Evolutionary conservation across 2,113 vertebrate species (phyloP).

Genomic region (Cavia aperea): DNA sequence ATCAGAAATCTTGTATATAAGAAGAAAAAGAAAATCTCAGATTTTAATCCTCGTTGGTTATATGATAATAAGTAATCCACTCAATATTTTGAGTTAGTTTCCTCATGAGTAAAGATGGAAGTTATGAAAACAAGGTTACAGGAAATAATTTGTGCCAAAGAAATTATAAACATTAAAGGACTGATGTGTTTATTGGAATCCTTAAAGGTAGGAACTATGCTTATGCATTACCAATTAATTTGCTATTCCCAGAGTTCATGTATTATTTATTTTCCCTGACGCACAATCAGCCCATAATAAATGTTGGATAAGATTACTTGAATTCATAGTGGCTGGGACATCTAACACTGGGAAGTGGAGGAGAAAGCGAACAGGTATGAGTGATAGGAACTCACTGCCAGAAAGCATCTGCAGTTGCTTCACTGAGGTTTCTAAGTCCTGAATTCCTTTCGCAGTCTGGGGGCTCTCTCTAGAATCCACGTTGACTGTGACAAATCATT

Average conservation of each 20-base stretch:
- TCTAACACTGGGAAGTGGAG: neutral
- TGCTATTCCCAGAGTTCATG: neutral
- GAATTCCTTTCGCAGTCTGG: neutral
- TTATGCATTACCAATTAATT: neutral
- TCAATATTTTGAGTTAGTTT: conserved; percentile 5
- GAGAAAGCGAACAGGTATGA: neutral
- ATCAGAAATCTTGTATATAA: neutral
- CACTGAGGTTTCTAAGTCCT: neutral
- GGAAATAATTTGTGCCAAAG: neutral
- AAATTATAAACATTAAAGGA: neutral
- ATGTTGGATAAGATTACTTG: neutral
- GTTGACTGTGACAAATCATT: neutral
- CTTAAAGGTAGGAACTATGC: neutral
- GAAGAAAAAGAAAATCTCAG: neutral
- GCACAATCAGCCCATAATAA: neutral
- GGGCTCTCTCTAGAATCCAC: neutral
- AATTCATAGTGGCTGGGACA: neutral
- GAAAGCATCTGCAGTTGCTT: neutral
- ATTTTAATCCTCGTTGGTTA: neutral
- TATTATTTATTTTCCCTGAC: conserved; percentile 14
- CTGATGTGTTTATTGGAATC: neutral
- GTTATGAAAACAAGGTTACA: neutral
- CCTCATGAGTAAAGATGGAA: neutral
- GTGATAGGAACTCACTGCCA: neutral
- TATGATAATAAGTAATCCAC: neutral